Evolutionary conservation across 2,113 vertebrate species (phyloP).

Genomic region (Hystrix brachyura): DNA sequence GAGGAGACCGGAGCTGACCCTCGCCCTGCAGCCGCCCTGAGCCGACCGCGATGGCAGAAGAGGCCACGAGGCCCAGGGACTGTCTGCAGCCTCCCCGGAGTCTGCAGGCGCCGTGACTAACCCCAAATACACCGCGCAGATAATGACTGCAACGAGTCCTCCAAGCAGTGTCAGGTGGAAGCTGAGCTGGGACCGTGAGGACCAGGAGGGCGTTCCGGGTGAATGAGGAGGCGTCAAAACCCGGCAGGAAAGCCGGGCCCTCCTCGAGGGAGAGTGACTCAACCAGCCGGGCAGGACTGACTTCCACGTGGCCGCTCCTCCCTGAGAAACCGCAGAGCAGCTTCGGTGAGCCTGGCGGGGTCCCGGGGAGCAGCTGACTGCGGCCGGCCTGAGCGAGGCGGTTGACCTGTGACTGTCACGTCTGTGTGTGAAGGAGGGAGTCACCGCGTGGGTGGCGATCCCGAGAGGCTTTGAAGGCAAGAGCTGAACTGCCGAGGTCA

Average conservation of each 20-base stretch:
- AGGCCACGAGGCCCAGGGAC: not conserved
- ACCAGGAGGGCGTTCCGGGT: not conserved
- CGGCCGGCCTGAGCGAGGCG: not conserved
- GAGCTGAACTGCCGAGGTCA: not conserved
- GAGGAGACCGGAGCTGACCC: not conserved
- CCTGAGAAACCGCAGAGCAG: not conserved
- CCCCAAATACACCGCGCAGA: not conserved
- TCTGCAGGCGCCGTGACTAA: not conserved
- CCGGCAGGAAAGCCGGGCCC: not conserved
- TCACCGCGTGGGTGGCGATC: conserved; percentile 7
- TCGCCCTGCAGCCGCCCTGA: not conserved
- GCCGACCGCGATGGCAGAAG: not conserved
- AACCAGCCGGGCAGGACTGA: not conserved
- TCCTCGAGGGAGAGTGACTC: not conserved
- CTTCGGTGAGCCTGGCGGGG: not conserved
- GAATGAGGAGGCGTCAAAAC: not conserved
- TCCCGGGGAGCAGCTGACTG: not conserved
- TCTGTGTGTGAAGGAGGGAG: not conserved
- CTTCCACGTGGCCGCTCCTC: not conserved
- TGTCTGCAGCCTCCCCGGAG: not conserved
- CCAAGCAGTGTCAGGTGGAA: not conserved
- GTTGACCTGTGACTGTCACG: not conserved
- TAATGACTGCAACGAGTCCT: not conserved
- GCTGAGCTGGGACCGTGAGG: not conserved
- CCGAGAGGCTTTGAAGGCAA: conserved; percentile 50